These are phyloP conservation scores for Noctuana brunneofusca DNA, from an alignment of 2,888 invertebrate species.

Conservation along the genomic window DNA sequence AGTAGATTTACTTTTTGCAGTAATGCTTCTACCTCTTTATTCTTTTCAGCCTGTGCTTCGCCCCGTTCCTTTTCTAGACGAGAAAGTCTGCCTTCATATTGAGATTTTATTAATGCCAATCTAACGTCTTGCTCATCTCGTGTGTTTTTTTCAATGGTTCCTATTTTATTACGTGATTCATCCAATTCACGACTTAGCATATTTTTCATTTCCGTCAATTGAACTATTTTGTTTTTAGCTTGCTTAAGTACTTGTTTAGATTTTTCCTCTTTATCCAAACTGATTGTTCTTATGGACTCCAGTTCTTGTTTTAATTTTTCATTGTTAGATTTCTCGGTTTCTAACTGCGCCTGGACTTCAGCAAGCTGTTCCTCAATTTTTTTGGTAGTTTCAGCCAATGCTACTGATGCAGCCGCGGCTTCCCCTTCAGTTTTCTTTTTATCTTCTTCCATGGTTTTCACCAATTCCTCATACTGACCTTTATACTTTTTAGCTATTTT, in stretches of 20 bases:
- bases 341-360: slow-evolving; percentile 70
- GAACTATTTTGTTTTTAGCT: slow-evolving; percentile 88
- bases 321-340: slow-evolving; percentile 81
- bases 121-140: slow-evolving; percentile 83
- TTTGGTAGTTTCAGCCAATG: slow-evolving; percentile 75
- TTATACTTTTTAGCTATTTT: slow-evolving; percentile 97
- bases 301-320: slow-evolving; percentile 86
- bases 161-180: slow-evolving; percentile 76
- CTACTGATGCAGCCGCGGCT: slow-evolving; percentile 73
- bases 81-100: slow-evolving; percentile 86
- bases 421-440: slow-evolving; percentile 83
- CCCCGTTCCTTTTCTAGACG: slow-evolving; percentile 89
- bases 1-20: slow-evolving; percentile 87
- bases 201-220: slow-evolving; percentile 87
- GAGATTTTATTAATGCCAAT: slow-evolving; percentile 85
- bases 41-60: slow-evolving; percentile 84
- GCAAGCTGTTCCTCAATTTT: slow-evolving; percentile 76
- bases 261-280: slow-evolving; percentile 85
- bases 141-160: slow-evolving; percentile 76
- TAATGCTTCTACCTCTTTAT: slow-evolving; percentile 86
- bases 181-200: slow-evolving; percentile 83
- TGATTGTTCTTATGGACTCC: slow-evolving; percentile 81
- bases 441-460: slow-evolving; percentile 85
- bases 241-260: slow-evolving; percentile 87
- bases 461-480: slow-evolving; percentile 90